Conservation (phyloP, 1,140 invertebrate species). For the Heliconius eleuchia region DNA sequence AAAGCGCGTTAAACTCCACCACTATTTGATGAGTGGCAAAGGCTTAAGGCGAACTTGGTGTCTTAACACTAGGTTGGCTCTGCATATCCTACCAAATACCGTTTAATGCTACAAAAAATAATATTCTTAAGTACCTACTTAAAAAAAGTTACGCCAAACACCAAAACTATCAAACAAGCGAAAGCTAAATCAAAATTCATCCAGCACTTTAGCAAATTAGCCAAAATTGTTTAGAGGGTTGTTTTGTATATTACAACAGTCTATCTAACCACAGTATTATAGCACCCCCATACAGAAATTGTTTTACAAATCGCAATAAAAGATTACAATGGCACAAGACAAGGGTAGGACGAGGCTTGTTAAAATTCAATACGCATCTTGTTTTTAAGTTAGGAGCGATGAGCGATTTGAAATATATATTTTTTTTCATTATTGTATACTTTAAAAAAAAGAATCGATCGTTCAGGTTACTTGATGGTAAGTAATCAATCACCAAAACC, state of each 20-base stretch:
- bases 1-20: no score
- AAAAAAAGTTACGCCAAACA: neutral
- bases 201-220: constrained; percentile 10
- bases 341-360: constrained; percentile 4
- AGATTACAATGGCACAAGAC: constrained; percentile 8
- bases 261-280: neutral
- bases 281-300: neutral
- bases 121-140: neutral
- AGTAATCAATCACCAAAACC: no score
- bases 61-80: no score
- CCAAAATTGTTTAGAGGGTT: neutral
- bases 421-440: neutral
- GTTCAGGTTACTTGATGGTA: no score
- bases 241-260: neutral
- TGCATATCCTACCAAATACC: neutral
- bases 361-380: constrained; percentile 1
- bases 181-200: constrained; percentile 1
- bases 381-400: neutral
- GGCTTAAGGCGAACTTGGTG: no score
- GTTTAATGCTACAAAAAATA: neutral
- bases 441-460: neutral
- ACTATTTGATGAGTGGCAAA: no score
- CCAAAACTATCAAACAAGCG: neutral
- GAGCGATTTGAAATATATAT: neutral
- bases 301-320: constrained; percentile 14